Evolutionary conservation across 2,888 invertebrate genomes (phyloP).

Genomic region (Sarcophaga caerulescens): DNA sequence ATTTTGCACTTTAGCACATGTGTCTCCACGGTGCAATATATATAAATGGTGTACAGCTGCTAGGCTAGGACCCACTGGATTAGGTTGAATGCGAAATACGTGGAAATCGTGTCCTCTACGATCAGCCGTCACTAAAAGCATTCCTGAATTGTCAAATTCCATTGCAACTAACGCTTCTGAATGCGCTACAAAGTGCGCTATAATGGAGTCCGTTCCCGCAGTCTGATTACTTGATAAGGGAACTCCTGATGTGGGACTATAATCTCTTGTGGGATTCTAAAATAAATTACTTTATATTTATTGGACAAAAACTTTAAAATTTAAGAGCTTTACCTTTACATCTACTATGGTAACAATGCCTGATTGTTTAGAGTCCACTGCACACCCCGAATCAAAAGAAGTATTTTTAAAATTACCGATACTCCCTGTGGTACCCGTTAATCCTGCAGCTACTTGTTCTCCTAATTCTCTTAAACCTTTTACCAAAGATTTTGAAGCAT

Average conservation of each 20-base stretch:
- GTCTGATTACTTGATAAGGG: constrained; percentile 73
- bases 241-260: constrained; percentile 79
- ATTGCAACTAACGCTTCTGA: constrained; percentile 93
- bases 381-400: constrained; percentile 82
- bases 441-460: constrained; percentile 94
- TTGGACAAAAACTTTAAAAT: not conserved
- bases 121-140: constrained; percentile 94
- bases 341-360: constrained; percentile 95
- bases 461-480: constrained; percentile 94
- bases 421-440: constrained; percentile 86
- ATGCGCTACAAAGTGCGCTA: constrained; percentile 94
- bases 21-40: constrained; percentile 96
- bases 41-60: constrained; percentile 97
- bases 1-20: constrained; percentile 96
- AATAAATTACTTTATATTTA: not conserved
- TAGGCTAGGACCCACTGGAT: constrained; percentile 92
- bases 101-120: constrained; percentile 97
- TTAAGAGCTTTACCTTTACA: constrained; percentile 83
- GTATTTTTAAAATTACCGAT: constrained; percentile 80
- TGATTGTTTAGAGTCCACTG: constrained; percentile 86
- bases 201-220: constrained; percentile 86
- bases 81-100: constrained; percentile 96
- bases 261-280: constrained; percentile 79
- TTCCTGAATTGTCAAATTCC: constrained; percentile 94
- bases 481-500: constrained; percentile 96